phyloP scores from a whole-genome alignment of 2,113 vertebrate species.

The Callithrix jacchus region DNA sequence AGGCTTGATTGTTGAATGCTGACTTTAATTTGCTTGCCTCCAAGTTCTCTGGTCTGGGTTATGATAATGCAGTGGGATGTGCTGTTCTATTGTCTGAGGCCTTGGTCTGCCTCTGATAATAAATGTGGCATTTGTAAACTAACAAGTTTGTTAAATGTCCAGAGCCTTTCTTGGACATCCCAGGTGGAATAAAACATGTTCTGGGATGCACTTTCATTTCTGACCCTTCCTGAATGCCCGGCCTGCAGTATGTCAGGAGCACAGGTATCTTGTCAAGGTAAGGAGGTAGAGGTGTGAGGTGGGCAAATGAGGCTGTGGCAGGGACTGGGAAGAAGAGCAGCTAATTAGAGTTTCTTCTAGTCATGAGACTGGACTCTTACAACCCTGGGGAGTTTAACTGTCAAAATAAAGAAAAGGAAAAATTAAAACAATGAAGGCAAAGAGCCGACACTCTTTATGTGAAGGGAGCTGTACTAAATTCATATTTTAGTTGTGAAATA shows the following conservation, averaged over 20 bases:
- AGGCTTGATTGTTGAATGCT: neutral
- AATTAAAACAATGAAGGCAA: neutral
- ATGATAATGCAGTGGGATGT: neutral
- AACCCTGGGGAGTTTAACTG: neutral
- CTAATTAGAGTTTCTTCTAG: neutral
- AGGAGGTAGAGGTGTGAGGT: neutral
- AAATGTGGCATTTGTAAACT: conserved; percentile 13
- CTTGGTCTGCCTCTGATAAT: neutral
- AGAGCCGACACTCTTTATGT: neutral
- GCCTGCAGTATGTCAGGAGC: neutral
- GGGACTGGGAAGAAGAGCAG: neutral
- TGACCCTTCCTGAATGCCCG: neutral
- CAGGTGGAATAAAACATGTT: neutral
- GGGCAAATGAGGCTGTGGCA: neutral
- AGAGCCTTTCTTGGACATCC: neutral
- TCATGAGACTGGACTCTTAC: neutral
- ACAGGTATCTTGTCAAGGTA: neutral
- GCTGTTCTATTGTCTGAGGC: neutral
- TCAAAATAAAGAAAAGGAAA: neutral
- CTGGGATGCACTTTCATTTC: neutral
- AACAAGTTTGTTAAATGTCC: neutral
- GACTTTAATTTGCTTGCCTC: conserved; percentile 17
- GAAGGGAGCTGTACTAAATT: conserved; percentile 2
- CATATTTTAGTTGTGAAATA: neutral
- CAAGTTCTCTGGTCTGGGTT: neutral